Percentiles rank a stretch among this genome's conserved stretches.
These are phyloP conservation scores for Agrochola circellaris DNA, from an alignment of 2,888 invertebrate species.

Conservation along the genomic window DNA sequence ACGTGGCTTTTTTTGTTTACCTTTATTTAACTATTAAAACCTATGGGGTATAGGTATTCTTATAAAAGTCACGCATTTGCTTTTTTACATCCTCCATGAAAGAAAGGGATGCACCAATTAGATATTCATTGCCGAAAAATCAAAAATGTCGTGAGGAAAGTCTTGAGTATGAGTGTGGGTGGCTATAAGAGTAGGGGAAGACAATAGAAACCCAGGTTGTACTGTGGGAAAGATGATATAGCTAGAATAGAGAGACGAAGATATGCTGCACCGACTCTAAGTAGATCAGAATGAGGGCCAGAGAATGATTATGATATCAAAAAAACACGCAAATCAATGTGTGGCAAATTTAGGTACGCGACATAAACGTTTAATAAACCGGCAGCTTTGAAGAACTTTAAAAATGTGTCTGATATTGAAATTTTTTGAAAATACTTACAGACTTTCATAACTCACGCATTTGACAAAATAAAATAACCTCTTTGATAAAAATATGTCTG, in stretches of 20 bases:
- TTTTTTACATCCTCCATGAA: background rate
- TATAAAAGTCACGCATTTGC: background rate
- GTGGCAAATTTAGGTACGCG: background rate
- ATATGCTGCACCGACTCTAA: background rate
- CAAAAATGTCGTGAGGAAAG: background rate
- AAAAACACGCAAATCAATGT: background rate
- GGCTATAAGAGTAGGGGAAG: background rate
- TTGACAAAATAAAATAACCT: too few species aligned
- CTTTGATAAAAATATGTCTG: background rate
- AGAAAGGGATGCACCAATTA: background rate
- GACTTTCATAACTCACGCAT: background rate
- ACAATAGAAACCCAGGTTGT: background rate
- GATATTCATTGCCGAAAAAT: background rate
- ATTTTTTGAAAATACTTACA: background rate
- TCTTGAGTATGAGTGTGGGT: too few species aligned
- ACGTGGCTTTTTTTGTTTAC: too few species aligned
- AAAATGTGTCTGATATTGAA: background rate
- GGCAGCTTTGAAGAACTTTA: background rate
- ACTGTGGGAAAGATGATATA: background rate
- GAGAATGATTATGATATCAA: background rate
- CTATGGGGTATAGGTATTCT: background rate
- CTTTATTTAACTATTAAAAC: too few species aligned
- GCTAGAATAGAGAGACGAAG: background rate
- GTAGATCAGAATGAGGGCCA: background rate
- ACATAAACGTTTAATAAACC: background rate